Percentiles rank a stretch among this genome's conserved stretches.
phyloP scores from a whole-genome alignment of 2,888 invertebrate genomes.

The Eupelmus urozonus region DNA sequence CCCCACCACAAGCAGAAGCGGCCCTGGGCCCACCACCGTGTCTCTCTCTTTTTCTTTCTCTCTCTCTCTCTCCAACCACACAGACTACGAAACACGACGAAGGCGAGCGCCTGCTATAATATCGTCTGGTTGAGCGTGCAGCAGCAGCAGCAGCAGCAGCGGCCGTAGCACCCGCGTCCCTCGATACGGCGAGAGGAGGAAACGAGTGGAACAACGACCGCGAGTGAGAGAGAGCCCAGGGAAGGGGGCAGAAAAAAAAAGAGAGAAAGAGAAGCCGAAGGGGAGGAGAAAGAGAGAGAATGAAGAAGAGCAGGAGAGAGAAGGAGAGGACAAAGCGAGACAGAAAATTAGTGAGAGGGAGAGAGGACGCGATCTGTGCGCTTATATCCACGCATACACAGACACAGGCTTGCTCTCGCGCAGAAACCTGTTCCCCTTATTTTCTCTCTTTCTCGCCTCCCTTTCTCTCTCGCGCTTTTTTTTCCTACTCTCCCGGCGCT shows the following conservation, averaged over 20 bases:
- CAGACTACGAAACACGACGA: neutral
- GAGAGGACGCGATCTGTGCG: conserved; percentile 47
- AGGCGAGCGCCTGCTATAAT: conserved; percentile 34
- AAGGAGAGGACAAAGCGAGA: conserved; percentile 50
- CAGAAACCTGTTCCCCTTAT: conserved; percentile 74
- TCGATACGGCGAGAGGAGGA: conserved; percentile 15
- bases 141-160: conserved; percentile 48
- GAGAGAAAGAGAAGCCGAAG: conserved; percentile 47
- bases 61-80: neutral
- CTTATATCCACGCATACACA: neutral
- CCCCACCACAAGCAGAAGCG: too few species aligned
- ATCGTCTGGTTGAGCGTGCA: conserved; percentile 71
- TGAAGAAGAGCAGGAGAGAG: conserved; percentile 20
- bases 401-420: conserved; percentile 62
- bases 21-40: conserved; percentile 25
- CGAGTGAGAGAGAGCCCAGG: neutral
- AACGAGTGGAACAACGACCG: conserved; percentile 28
- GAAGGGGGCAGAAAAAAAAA: conserved; percentile 7
- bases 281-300: conserved; percentile 57
- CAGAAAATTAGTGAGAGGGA: conserved; percentile 59
- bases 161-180: conserved; percentile 36
- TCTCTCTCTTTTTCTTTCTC: too few species aligned
- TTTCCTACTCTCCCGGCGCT: neutral
- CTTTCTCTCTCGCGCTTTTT: conserved; percentile 13
- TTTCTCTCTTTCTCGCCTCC: conserved; percentile 37